phyloP scores from a whole-genome alignment of 2,888 invertebrate species.

The Philopedon plagiatum region DNA sequence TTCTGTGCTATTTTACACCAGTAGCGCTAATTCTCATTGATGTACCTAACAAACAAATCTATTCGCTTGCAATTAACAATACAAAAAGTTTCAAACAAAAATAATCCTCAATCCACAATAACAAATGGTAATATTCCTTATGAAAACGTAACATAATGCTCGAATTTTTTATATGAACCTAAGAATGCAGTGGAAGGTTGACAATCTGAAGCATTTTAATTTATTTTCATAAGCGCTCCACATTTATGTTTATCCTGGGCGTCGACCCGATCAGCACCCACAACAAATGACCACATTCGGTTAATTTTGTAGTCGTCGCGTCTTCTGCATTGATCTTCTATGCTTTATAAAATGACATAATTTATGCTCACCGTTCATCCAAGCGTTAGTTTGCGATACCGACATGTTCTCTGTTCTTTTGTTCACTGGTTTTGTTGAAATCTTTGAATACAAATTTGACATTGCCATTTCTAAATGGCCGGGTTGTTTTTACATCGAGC shows the following conservation, averaged over 20 bases:
- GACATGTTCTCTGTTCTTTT: slow-evolving; percentile 79
- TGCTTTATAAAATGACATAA: neutral
- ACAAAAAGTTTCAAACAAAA: no score
- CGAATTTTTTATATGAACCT: no score
- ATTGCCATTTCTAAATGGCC: slow-evolving; percentile 71
- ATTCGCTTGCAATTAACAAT: no score
- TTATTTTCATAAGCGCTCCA: slow-evolving; percentile 7
- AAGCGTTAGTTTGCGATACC: slow-evolving; percentile 85
- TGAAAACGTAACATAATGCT: no score
- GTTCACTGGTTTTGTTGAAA: slow-evolving; percentile 81
- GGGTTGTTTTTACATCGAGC: slow-evolving; percentile 12
- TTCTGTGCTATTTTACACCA: no score
- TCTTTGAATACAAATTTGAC: slow-evolving; percentile 85
- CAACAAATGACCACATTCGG: slow-evolving; percentile 7
- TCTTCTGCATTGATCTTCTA: neutral
- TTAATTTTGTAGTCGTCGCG: neutral
- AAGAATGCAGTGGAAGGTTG: no score
- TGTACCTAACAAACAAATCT: no score
- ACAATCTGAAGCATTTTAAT: neutral
- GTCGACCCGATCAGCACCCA: slow-evolving; percentile 25
- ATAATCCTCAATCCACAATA: no score
- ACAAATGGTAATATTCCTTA: no score
- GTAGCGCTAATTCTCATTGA: no score
- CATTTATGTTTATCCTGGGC: slow-evolving; percentile 21
- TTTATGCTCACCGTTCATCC: slow-evolving; percentile 81